Evolutionary conservation across 2,113 vertebrate genomes (phyloP), one percentile per base, ranked within the genome.

Genomic region (Peucedramus taeniatus): DNA sequence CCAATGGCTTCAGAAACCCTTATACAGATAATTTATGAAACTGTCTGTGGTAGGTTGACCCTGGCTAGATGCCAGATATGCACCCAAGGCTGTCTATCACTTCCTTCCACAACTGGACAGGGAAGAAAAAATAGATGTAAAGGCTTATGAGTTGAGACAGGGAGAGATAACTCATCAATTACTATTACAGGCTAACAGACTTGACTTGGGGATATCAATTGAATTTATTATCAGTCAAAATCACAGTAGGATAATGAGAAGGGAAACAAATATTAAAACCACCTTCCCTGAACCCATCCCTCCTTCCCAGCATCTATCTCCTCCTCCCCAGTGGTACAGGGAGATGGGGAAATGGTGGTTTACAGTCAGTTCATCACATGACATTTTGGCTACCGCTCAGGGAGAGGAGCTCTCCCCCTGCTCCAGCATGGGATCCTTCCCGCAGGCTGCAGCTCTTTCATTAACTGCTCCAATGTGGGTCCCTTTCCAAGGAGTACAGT

Each of bases 261-360:
- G 9, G 30, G 23, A 81, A 57, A 51, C 13, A 65, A 81, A 74
- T 11, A 39, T 81, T 44, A 17, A 33, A 57, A 44, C 16, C 10
- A 44, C 19, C 17, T 89, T 42, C 18, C 22, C 22, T 42, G 26
- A 50, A 50, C 10, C 18, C 2, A 1, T 72, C 10, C 4, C 35
- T 72, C 22, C 44, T 33, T 65, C 15, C 18, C 15, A 13, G 15
- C 8, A 18, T 50, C 35, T 42, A 6, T 40, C 31, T 80, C 31
- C 49, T 20, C 4, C 4, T 3, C 2, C 0, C 0, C 6, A 15
- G 42, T 8, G 15, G 57, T 42, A 50, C 22, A 28, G 10, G 8
- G 44, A 31, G 18, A 20, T 50, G 22, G 12, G 7, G 10, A 40
- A 71, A 27, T 33, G 31, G 27, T 22, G 18, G 27, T 33, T 51